Base-by-base conservation (phyloP, 1,140 invertebrate species). In the Drosophila subobscura region DNA sequence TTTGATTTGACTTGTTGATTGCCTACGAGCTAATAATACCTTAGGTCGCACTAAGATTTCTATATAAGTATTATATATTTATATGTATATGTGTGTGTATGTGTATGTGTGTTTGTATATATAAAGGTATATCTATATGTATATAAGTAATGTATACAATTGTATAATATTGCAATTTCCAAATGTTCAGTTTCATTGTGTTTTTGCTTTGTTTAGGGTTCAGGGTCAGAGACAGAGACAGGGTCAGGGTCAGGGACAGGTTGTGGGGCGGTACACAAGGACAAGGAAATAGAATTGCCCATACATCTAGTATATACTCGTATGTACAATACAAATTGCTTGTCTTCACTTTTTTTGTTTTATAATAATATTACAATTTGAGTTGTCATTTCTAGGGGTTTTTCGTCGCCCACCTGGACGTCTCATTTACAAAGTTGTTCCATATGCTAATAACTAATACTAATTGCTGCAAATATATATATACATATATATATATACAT, bases 1-100 rank as follows among this genome's bases (percentile, higher is more conserved):
- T 86, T 88, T 88, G 78, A 79, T 86, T 88, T 86, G 83, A 86
- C 83, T 86, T 86, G 81, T 86, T 86, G 83, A 88, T 86, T 88
- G 84, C 79, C 83, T 88, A 89, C 64, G 74, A 89, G 72, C 83
- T 88, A 88, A 83, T 88, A 88, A 88, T 88, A 88, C 83, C 83
- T 88, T 89, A 88, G 63, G 83, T 88, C 77, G 75, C 79, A 70
- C 83, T 89, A 88, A 85, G 81, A 88, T 88, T 83, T 88, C 83
- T 86, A 83, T 65, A 75, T 46, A 59, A 12, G 66, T 57, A 81
- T 67, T 1, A 60, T 65, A 57, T 59, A 51, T 65, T 29, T 72
- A 64, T 60, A 52, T 57, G 58, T 67, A 51, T 59, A 55, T 59
- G 16, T 53, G 33, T 51, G 12, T 44, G 20, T 53, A 29, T 52